Evolutionary conservation across 1,140 invertebrate species (phyloP).

Genomic region (Philopotamus ludificatus): DNA sequence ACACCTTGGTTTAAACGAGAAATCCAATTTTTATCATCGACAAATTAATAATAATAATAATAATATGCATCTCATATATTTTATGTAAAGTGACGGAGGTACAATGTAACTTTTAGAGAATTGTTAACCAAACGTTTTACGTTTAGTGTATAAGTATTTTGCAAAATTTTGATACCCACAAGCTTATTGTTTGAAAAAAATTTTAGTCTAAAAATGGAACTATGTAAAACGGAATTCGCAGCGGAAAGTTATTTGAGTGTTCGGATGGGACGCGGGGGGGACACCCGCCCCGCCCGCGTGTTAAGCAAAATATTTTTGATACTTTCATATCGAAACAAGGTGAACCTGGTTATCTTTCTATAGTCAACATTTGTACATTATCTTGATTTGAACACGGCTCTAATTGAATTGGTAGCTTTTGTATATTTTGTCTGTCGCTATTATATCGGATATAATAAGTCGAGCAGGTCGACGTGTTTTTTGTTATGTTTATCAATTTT

Average conservation of each 20-base stretch:
- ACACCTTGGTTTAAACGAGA: slow-evolving; percentile 19
- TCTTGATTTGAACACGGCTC: slow-evolving; percentile 8
- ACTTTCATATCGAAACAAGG: slow-evolving; percentile 53
- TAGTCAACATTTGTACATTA: slow-evolving; percentile 23
- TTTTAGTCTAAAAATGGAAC: slow-evolving; percentile 31
- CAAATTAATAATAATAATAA: no score
- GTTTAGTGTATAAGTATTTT: slow-evolving; percentile 42
- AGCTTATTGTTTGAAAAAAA: slow-evolving; percentile 39
- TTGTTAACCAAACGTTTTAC: slow-evolving; percentile 42
- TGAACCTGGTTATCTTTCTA: slow-evolving; percentile 32
- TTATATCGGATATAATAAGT: no score
- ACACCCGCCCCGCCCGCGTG: slow-evolving; percentile 49
- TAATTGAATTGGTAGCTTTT: slow-evolving; percentile 22
- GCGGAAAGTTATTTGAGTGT: slow-evolving; percentile 25
- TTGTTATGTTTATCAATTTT: slow-evolving; percentile 19
- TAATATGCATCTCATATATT: slow-evolving; percentile 34
- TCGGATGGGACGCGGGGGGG: no score
- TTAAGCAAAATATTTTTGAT: slow-evolving; percentile 60
- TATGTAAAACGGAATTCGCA: slow-evolving; percentile 22
- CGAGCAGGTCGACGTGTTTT: no score
- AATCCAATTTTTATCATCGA: slow-evolving; percentile 38
- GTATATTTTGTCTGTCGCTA: slow-evolving; percentile 9
- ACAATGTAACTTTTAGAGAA: slow-evolving; percentile 36
- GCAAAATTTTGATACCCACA: slow-evolving; percentile 42
- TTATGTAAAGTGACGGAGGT: slow-evolving; percentile 31